phyloP scores from a whole-genome alignment of 2,113 vertebrate genomes.

The Beaufortia kweichowensis region DNA sequence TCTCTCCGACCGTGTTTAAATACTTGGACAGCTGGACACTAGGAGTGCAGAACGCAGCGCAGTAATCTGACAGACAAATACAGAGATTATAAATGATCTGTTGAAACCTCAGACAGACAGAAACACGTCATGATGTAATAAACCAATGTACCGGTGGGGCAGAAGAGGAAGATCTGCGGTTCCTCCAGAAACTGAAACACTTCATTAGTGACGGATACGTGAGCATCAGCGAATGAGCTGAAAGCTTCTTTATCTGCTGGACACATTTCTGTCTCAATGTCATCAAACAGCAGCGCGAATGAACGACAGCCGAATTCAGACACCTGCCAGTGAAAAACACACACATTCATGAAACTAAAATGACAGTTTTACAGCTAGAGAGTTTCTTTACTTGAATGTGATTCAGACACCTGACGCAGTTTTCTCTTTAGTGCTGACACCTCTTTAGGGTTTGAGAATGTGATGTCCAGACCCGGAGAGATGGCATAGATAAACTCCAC shows the following conservation, averaged over 20 bases:
- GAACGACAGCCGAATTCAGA: constrained; percentile 90
- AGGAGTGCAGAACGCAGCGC: constrained; percentile 90
- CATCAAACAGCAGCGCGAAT: constrained; percentile 95
- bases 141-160: constrained; percentile 91
- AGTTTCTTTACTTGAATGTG: too few species aligned
- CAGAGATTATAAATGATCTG: neutral
- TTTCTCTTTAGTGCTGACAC: constrained; percentile 89
- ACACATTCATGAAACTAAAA: neutral
- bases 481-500: constrained; percentile 96
- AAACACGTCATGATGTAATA: too few species aligned
- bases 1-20: constrained; percentile 90
- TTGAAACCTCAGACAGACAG: too few species aligned
- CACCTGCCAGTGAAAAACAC: constrained; percentile 74
- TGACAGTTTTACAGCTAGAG: too few species aligned
- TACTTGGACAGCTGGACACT: constrained; percentile 88
- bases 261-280: constrained; percentile 97
- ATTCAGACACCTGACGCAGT: constrained; percentile 80
- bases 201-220: constrained; percentile 91
- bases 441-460: constrained; percentile 96
- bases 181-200: constrained; percentile 89
- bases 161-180: constrained; percentile 93
- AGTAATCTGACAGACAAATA: constrained; percentile 81
- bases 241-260: constrained; percentile 91
- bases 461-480: constrained; percentile 95
- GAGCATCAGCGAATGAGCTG: constrained; percentile 93